A percentile compares a stretch with the other conserved stretches of the same genome.
Conservation (phyloP, 2,113 vertebrate genomes). For the Tringa solitaria region DNA sequence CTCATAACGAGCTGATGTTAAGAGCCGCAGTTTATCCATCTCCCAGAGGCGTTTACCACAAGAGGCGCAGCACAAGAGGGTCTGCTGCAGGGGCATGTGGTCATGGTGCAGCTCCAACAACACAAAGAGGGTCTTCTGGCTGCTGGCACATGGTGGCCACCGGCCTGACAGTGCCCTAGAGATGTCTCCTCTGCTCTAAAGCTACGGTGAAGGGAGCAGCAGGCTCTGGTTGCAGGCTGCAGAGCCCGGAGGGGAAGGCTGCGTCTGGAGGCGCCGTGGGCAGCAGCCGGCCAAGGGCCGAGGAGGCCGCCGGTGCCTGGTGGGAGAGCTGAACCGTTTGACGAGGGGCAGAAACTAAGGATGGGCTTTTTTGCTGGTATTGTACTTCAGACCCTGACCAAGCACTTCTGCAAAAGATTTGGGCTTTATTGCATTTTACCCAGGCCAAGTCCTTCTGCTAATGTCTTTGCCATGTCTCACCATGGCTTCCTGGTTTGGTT, state of each 20-base stretch:
- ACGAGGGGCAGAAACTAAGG: background rate
- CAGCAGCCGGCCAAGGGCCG: background rate
- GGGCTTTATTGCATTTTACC: slow-evolving; percentile 44
- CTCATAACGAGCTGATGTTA: accelerated
- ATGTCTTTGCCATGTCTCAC: slow-evolving; percentile 78
- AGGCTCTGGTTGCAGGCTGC: background rate
- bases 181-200: background rate
- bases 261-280: background rate
- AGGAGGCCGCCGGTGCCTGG: accelerated
- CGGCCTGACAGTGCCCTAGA: background rate
- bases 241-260: background rate
- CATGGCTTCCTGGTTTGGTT: slow-evolving; percentile 72
- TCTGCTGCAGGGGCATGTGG: accelerated
- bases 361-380: slow-evolving; percentile 27
- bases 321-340: background rate
- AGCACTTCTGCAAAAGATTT: slow-evolving; percentile 50
- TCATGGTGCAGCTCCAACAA: background rate
- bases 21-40: accelerated
- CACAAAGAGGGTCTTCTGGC: background rate
- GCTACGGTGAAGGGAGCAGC: background rate
- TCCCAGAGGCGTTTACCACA: background rate
- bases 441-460: slow-evolving; percentile 87
- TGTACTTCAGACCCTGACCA: slow-evolving; percentile 63
- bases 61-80: accelerated
- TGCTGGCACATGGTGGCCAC: background rate